Base-by-base conservation (phyloP, 2,888 invertebrate species). In the Megamerina dolium region DNA sequence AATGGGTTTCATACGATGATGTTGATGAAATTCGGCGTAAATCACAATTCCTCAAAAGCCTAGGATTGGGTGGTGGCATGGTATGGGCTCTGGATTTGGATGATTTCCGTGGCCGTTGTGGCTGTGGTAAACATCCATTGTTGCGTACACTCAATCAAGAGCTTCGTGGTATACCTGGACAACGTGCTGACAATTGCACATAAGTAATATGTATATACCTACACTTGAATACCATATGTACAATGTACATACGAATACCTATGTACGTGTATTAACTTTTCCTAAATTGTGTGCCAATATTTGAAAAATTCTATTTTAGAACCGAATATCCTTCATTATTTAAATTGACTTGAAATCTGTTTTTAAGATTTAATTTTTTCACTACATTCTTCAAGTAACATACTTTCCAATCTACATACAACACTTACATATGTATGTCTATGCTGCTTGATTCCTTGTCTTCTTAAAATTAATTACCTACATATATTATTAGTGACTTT, bases 1-100 rank as follows among this genome's bases (percentile, higher is more conserved):
- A 88, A 62, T 89, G 88, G 88, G 83, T 85, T 1, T 82, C 86
- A 0, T 88, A 85, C 61, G 81, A 88, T 58, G 83, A 84, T 51
- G 77, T 80, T 1, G 69, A 71, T 3, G 83, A 84, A 44, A 77
- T 83, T 32, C 74, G 77, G 41, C 71, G 78, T 39, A 82, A 83
- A 55, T 75, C 81, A 1, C 74, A 78, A 37, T 75, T 79, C 49
- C 74, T 80, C 0, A 76, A 78, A 46, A 70, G 73, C 9, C 64
- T 79, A 23, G 76, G 78, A 0, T 70, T 83, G 18, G 81, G 84
- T 3, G 87, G 87, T 6, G 85, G 81, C 8, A 85, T 85, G 73
- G 74, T 87, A 16, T 87, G 87, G 86, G 84, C 87, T 0, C 66
- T 87, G 17, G 87, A 87, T 68, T 72, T 87, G 55, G 87, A 87